Base-by-base conservation (phyloP, 2,113 vertebrate species). In the Edolisoma coerulescens region DNA sequence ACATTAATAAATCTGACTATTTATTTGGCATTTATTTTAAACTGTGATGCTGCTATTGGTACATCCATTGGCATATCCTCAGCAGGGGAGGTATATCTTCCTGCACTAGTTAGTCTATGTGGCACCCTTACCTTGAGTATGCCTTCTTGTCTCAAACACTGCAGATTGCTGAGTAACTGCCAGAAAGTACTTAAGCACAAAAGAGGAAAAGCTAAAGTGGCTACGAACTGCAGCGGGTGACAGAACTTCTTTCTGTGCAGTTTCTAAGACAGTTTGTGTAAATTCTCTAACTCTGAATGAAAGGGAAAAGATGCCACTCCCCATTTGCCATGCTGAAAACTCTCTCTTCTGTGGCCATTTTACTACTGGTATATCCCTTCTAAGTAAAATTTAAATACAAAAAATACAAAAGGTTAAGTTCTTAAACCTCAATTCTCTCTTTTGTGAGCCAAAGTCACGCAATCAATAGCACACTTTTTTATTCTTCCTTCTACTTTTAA, bases 401-500 rank as follows among this genome's bases (percentile, higher is more conserved):
- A 65, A 70, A 77, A 9, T 19, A 53, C 14, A 86, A 84, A 90
- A 79, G 9, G 13, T 54, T 57, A 83, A 65, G 32, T n/a, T 35
- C 16, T 41, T 65, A 90, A 94, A 91, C 17, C 21, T 88, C 39
- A 47, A 7, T 63, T 54, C 28, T 83, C 57, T 94, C 65, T 74
- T 79, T 59, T 32, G 16, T 49, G 19, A 79, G 23, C n/a, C 63
- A 47, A 85, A 91, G 44, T 61, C 87, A 65, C 27, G 16, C 15
- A 65, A 95, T 92, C 76, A 91, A 91, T 91, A 73, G 35, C 15
- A 56, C 0, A 1, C 1, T 20, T 82, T 49, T 82, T 71, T 53
- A 91, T 37, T 94, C 77, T 96, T 94, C 71, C 64, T 90, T 92
- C 88, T 90, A 96, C 65, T 85, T 92, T 96, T 94, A 90, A 94